Base-by-base conservation (phyloP, 2,797 vertebrate species). In the Anabacerthia variegaticeps region DNA sequence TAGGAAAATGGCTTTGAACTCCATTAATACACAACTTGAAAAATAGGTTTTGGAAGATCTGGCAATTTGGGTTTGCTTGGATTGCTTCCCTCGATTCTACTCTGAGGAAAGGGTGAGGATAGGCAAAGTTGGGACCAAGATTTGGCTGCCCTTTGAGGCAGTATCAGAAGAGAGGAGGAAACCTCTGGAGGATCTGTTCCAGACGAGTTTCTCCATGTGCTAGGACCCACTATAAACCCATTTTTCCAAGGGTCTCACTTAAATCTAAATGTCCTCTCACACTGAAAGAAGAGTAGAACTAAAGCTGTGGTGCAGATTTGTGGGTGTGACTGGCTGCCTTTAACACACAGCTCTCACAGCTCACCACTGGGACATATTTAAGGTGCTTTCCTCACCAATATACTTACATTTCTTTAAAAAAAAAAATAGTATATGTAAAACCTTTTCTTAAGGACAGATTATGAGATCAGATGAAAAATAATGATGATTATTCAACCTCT, bases 341-440 rank as follows among this genome's bases (percentile, higher is more conserved):
- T 41, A 46, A 52, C 34, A 36, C 66, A 72, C 12, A 49, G 19
- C 13, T 22, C 71, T 49, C 87, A 24, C 36, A 26, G 4, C 34
- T 80, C 61, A 67, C 16, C 14, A 3, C 16, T 7, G 21, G 3
- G 6, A 9, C 0, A 2, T 4, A 19, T 43, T 39, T 52, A 23
- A 65, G 20, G 8, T 17, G 5, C 16, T n/a, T n/a, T 52, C 20
- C 49, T 36, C 22, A 43, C 18, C 1, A 19, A 58, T 80, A 74
- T 28, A 15, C 22, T 49, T 34, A 4, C 5, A 30, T 30, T 41
- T 62, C 59, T 41, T 21, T 21, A 17, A 37, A n/a, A 54, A 68
- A 54, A 68, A 14, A 14, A 24, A 24, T 8, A 49, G 24, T 20
- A n/a, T 8, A 37, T 2, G 4, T 18, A 30, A 75, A 24, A 22